Evolutionary conservation across 2,888 invertebrate species (phyloP).

Genomic region (Eupithecia dodoneata): DNA sequence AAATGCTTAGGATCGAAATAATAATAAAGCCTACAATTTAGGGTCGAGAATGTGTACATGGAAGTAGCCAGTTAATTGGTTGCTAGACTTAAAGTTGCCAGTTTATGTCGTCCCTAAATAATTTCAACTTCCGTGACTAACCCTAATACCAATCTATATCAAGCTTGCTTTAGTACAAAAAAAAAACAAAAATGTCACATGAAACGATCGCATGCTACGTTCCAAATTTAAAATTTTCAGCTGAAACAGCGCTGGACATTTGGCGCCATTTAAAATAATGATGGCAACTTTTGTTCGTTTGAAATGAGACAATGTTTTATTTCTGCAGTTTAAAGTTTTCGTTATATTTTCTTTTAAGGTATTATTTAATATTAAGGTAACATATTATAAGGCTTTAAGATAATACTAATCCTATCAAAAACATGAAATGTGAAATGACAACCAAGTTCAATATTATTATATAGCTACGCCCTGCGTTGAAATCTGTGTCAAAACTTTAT

Average conservation of each 20-base stretch:
- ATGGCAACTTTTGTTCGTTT: constrained; percentile 1
- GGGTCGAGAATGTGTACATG: not conserved
- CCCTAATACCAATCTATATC: constrained; percentile 33
- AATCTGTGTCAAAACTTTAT: too few species aligned
- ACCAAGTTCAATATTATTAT: too few species aligned
- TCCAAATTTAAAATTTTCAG: constrained; percentile 38
- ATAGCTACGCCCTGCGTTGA: too few species aligned
- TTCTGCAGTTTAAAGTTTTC: not conserved
- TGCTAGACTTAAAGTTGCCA: not conserved
- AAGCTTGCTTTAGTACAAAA: constrained; percentile 30
- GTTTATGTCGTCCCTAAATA: constrained; percentile 25
- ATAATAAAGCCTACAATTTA: not conserved
- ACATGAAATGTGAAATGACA: too few species aligned
- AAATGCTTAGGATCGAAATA: not conserved
- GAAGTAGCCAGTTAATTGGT: not conserved
- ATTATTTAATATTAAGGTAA: not conserved
- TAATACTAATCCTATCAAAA: too few species aligned
- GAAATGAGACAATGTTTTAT: not conserved
- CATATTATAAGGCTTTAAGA: too few species aligned
- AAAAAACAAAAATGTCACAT: constrained; percentile 39
- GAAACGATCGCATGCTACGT: constrained; percentile 37
- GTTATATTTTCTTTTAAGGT: not conserved
- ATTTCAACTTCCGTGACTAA: constrained; percentile 43
- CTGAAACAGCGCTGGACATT: constrained; percentile 14
- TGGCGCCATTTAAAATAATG: constrained; percentile 20